Evolutionary conservation across 2,797 vertebrate genomes (phyloP).

Genomic region (Neostethus bicornis): DNA sequence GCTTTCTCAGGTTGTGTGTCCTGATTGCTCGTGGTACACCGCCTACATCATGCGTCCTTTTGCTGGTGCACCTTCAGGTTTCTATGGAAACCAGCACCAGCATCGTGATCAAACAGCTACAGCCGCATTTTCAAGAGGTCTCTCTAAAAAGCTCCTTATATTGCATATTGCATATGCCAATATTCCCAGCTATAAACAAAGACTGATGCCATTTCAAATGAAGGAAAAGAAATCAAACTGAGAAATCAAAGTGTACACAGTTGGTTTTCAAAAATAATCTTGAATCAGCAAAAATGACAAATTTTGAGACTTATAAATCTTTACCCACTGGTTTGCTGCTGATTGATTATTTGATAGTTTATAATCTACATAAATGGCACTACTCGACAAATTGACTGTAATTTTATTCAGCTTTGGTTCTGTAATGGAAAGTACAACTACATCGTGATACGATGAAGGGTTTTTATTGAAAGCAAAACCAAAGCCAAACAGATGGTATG

Average conservation of each 20-base stretch:
- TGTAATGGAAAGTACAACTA: constrained; percentile 12
- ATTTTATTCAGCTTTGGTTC: constrained; percentile 9
- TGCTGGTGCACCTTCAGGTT: constrained; percentile 66
- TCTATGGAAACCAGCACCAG: constrained; percentile 68
- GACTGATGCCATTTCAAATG: background rate
- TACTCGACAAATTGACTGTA: constrained; percentile 2
- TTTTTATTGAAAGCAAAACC: no score
- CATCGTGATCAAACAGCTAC: constrained; percentile 58
- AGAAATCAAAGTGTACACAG: background rate
- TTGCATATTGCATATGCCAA: constrained; percentile 51
- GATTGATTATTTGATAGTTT: constrained; percentile 16
- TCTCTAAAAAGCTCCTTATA: constrained; percentile 48
- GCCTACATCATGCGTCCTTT: constrained; percentile 66
- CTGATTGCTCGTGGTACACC: constrained; percentile 60
- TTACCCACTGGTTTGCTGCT: constrained; percentile 12
- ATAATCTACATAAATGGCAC: background rate
- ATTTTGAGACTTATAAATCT: constrained; percentile 18
- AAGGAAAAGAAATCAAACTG: background rate
- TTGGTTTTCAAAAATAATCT: constrained; percentile 3
- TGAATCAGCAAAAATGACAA: background rate
- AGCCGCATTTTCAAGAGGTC: constrained; percentile 57
- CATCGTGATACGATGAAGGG: no score
- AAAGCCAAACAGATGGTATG: background rate
- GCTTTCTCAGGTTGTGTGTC: constrained; percentile 61
- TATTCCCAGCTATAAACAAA: constrained; percentile 8